phyloP scores from a whole-genome alignment of 2,797 vertebrate genomes.

The Linurgus olivaceus region DNA sequence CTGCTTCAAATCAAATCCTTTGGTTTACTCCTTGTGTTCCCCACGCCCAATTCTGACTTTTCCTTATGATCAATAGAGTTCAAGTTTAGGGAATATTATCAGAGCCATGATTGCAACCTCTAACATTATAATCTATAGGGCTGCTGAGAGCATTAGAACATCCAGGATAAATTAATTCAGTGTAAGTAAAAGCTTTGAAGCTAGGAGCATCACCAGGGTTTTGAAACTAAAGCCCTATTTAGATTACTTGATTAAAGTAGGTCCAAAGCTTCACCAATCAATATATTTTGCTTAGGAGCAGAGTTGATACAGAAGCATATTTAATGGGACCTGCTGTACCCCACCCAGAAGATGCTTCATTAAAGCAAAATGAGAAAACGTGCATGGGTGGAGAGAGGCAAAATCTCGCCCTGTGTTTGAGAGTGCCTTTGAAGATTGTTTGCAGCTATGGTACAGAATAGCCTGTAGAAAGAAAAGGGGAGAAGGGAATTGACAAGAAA shows the following conservation, averaged over 20 bases:
- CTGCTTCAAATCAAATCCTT: conserved; percentile 18
- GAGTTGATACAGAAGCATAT: conserved; percentile 68
- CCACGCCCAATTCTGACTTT: conserved; percentile 10
- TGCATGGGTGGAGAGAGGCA: neutral
- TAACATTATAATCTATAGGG: conserved; percentile 72
- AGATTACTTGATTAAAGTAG: conserved; percentile 80
- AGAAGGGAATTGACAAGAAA: neutral
- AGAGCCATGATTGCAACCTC: conserved; percentile 58
- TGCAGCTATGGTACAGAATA: neutral
- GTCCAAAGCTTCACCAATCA: conserved; percentile 72
- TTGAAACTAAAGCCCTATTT: conserved; percentile 78
- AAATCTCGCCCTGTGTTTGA: neutral
- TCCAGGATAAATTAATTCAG: conserved; percentile 76
- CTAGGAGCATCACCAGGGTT: conserved; percentile 65
- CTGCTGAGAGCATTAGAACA: conserved; percentile 68
- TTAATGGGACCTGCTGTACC: conserved; percentile 50
- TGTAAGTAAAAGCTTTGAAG: conserved; percentile 76
- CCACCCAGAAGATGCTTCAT: conserved; percentile 26
- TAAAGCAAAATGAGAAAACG: conserved; percentile 23
- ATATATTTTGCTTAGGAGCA: conserved; percentile 74
- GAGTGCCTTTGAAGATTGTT: neutral
- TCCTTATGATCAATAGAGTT: conserved; percentile 54
- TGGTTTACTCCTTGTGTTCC: conserved; percentile 1
- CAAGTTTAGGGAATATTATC: conserved; percentile 64
- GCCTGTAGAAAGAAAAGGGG: neutral